Evolutionary conservation across 1,140 invertebrate genomes (phyloP).

Genomic region (Drosophila kohkoa): DNA sequence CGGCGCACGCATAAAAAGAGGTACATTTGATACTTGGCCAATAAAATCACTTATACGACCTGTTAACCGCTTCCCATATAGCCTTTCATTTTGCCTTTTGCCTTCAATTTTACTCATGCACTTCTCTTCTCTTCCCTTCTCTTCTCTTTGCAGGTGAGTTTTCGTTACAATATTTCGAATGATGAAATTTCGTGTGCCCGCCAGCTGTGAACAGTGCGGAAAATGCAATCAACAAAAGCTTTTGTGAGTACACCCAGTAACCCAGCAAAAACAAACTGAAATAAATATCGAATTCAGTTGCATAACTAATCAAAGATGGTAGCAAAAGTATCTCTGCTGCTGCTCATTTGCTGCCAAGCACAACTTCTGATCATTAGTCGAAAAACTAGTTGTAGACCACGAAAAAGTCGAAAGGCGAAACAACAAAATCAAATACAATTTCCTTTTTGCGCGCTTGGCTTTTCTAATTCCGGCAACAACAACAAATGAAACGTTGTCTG

Average conservation of each 20-base stretch:
- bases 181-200: too few species aligned
- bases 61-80: slow-evolving; percentile 65
- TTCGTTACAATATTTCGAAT: background rate
- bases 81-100: slow-evolving; percentile 36
- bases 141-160: slow-evolving; percentile 65
- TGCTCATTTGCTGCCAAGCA: background rate
- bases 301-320: slow-evolving; percentile 4
- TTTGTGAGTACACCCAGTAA: background rate
- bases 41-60: slow-evolving; percentile 79
- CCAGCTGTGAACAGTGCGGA: slow-evolving; percentile 1
- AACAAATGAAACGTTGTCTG: slow-evolving; percentile 43
- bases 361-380: slow-evolving; percentile 32
- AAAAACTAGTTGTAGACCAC: slow-evolving; percentile 8
- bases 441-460: slow-evolving; percentile 7
- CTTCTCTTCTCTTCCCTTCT: background rate
- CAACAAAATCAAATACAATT: slow-evolving; percentile 5
- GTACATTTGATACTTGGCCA: slow-evolving; percentile 47
- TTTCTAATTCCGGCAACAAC: slow-evolving; percentile 55
- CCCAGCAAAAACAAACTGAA: background rate
- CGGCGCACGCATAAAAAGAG: slow-evolving; percentile 50
- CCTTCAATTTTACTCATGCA: slow-evolving; percentile 28
- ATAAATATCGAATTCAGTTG: background rate
- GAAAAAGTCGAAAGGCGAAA: background rate
- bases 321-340: background rate
- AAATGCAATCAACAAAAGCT: background rate